Base-by-base conservation (phyloP, 1,140 invertebrate genomes). In the Sarcophaga bullata region DNA sequence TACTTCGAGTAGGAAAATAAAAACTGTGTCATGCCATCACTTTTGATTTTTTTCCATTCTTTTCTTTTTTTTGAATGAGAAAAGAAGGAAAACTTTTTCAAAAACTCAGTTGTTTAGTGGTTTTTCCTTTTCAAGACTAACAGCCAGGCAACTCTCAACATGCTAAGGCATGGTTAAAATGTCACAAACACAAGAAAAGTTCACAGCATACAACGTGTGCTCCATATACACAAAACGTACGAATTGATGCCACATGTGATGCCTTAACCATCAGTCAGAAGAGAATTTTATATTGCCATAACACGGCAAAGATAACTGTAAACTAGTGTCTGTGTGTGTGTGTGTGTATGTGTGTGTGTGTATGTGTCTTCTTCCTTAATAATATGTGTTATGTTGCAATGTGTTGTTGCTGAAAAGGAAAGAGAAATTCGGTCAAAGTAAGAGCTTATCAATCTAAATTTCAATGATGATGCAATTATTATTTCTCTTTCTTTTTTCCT, bases 381-480 rank as follows among this genome's bases (percentile, higher is more conserved):
- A 68, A 58, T n/a, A 58, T 58, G 6, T 58, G 54, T 15, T 58
- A n/a, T 37, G 25, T 37, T 37, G 25, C 25, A 6, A 58, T 58
- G 54, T 58, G 54, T 9, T 13, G 54, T 37, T 37, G 25, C n/a
- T n/a, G n/a, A n/a, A n/a, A 37, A 37, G 25, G 25, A 1, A 37
- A 13, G n/a, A 19, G 17, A 68, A 68, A 68, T 8, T 68, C 62
- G 62, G 62, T 68, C 62, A 68, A 68, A 68, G 62, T 68, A 68
- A 68, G 62, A 52, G 9, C n/a, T 68, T 19, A 68, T 19, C 62
- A 68, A 68, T 68, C 19, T 68, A 68, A 19, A 68, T 68, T 19
- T 68, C 62, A 68, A 19, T 68, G 62, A 19, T 68, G 62, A 68
- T 68, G 62, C 62, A 68, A 68, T 68, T 68, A 68, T 68, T 17